A percentile compares a stretch with the other conserved stretches of the same genome.
Evolutionary conservation across 2,797 vertebrate genomes (phyloP).

Genomic region (Graptemys geographica): DNA sequence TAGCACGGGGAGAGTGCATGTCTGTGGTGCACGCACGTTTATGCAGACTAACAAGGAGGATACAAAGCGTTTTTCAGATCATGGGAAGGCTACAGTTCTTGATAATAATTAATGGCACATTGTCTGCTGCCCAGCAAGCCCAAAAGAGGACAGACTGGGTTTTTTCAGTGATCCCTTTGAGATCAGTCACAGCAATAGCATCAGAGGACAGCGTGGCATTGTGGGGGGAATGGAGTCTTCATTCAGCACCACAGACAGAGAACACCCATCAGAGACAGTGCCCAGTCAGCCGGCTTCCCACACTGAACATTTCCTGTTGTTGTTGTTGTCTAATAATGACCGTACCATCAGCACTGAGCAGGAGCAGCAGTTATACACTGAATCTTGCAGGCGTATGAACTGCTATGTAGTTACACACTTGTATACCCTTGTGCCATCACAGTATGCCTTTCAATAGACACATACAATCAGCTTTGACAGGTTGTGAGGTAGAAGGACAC

Average conservation of each 20-base stretch:
- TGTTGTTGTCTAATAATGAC: not conserved
- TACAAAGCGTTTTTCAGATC: not conserved
- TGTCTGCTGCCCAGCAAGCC: not conserved
- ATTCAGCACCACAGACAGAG: not conserved
- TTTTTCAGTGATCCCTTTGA: fast-evolving
- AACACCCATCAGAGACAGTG: not conserved
- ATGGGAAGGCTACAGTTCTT: not conserved
- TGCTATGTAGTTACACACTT: not conserved
- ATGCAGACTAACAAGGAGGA: not conserved
- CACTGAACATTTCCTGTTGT: not conserved
- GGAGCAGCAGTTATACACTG: not conserved
- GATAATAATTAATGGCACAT: not conserved
- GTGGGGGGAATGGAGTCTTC: fast-evolving
- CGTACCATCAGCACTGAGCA: not conserved
- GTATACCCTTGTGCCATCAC: not conserved
- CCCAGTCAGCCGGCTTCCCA: not conserved
- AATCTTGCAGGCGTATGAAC: not conserved
- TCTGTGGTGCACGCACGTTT: fast-evolving
- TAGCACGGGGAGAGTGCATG: not conserved
- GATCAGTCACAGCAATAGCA: not conserved
- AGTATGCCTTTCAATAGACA: not conserved
- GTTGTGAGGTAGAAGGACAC: not conserved
- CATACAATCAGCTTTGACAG: not conserved
- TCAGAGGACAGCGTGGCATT: not conserved
- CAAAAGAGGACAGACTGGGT: not conserved